A percentile compares a stretch with the other conserved stretches of the same genome.
Conservation (phyloP, 2,113 vertebrate genomes). For the Carlito syrichta region DNA sequence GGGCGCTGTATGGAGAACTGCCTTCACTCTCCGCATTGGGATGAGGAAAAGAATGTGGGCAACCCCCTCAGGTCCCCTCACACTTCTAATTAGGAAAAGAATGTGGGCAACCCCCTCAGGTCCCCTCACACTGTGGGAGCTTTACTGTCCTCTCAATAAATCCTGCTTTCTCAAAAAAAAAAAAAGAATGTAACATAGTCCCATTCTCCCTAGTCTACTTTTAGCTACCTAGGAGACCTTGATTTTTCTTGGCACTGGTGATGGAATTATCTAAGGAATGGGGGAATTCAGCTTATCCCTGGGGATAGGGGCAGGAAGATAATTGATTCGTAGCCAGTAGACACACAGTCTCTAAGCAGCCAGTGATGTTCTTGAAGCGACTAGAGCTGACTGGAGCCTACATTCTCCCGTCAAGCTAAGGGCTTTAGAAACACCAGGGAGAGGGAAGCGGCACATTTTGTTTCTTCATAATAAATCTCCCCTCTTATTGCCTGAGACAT, state of each 20-base stretch:
- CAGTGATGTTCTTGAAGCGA: constrained; percentile 41
- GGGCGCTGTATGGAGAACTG: not conserved
- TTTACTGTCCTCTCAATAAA: too few relatives aligned
- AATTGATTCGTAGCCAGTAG: constrained; percentile 78
- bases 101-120: too few relatives aligned
- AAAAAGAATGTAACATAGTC: constrained; percentile 53
- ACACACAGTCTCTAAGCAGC: constrained; percentile 73
- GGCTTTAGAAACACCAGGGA: constrained; percentile 75
- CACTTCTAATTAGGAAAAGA: too few relatives aligned
- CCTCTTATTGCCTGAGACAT: constrained; percentile 69
- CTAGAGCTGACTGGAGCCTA: constrained; percentile 53
- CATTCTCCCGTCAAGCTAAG: constrained; percentile 68
- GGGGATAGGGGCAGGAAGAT: constrained; percentile 51
- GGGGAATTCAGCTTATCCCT: constrained; percentile 69
- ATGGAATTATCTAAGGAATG: constrained; percentile 58
- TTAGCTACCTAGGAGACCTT: constrained; percentile 46
- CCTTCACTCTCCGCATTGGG: not conserved
- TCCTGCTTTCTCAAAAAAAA: too few relatives aligned
- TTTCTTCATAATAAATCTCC: constrained; percentile 78
- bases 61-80: too few relatives aligned
- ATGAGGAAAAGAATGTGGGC: too few relatives aligned
- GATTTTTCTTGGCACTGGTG: constrained; percentile 57
- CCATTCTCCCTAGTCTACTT: constrained; percentile 30
- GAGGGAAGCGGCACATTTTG: constrained; percentile 72
- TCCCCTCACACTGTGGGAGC: too few relatives aligned